These are phyloP conservation scores for Microplitis manilae DNA, from an alignment of 2,888 invertebrate genomes.

Conservation along the genomic window DNA sequence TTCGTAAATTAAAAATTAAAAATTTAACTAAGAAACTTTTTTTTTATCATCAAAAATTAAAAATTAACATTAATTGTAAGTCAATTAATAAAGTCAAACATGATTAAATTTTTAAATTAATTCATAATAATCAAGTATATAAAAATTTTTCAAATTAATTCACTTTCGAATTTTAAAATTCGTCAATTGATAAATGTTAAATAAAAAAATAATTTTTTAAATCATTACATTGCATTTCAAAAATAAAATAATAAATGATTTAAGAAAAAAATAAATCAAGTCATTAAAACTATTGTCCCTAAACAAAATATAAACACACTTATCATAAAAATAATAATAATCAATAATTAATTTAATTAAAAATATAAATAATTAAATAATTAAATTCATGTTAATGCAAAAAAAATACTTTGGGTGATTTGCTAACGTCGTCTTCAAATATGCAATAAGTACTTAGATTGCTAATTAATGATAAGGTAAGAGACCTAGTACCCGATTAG, in stretches of 20 bases:
- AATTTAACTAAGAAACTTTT: too few relatives aligned
- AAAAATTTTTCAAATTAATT: too few relatives aligned
- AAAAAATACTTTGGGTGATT: not conserved
- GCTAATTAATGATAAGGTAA: not conserved
- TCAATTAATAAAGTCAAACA: too few relatives aligned
- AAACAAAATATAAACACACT: slow-evolving; percentile 9
- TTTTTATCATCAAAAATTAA: too few relatives aligned
- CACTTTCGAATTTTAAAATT: too few relatives aligned
- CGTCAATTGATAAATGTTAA: too few relatives aligned
- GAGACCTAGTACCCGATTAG: not conserved
- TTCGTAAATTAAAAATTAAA: too few relatives aligned
- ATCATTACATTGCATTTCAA: slow-evolving; percentile 7
- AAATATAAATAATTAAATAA: not conserved
- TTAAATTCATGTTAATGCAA: not conserved
- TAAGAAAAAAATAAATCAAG: not conserved
- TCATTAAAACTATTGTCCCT: slow-evolving; percentile 1
- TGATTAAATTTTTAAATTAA: too few relatives aligned
- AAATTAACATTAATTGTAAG: too few relatives aligned
- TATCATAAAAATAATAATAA: not conserved
- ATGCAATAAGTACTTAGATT: slow-evolving; percentile 3
- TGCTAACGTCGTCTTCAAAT: not conserved
- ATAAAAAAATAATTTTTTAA: not conserved
- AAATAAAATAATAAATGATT: not conserved
- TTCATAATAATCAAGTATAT: too few relatives aligned
- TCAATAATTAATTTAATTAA: not conserved